Percentiles rank a stretch among this genome's conserved stretches.
Conservation (phyloP, 1,140 invertebrate genomes). For the Trachymyrmex septentrionalis region DNA sequence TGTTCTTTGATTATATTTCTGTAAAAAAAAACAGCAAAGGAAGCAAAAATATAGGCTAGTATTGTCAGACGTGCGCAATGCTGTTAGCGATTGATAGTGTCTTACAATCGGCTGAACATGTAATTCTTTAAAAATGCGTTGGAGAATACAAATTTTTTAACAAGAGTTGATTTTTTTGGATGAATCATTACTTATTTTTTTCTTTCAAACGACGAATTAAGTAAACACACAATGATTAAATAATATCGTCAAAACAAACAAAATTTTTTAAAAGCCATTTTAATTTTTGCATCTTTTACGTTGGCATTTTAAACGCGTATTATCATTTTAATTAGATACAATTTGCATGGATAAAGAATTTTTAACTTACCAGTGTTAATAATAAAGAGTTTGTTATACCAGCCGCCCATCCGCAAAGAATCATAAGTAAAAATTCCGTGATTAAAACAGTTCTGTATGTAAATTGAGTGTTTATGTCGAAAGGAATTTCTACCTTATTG, state of each 20-base stretch:
- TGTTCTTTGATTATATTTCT: too few species aligned
- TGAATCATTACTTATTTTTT: too few species aligned
- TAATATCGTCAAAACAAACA: background rate
- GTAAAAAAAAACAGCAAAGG: too few species aligned
- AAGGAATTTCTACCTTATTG: slow-evolving; percentile 18
- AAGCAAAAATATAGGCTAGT: too few species aligned
- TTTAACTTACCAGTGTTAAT: slow-evolving; percentile 30
- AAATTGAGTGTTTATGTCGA: background rate
- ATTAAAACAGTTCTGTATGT: slow-evolving; percentile 18
- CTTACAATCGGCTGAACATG: too few species aligned
- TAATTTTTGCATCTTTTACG: background rate
- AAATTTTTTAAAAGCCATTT: background rate
- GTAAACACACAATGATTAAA: background rate
- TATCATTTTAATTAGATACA: slow-evolving; percentile 7
- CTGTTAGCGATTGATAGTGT: too few species aligned
- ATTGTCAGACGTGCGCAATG: too few species aligned
- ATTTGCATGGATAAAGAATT: too few species aligned
- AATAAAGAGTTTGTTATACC: slow-evolving; percentile 35
- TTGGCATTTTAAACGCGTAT: background rate
- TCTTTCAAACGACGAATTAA: background rate
- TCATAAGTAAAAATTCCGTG: background rate
- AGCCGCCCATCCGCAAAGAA: slow-evolving; percentile 1
- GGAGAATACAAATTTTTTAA: too few species aligned
- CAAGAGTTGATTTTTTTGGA: too few species aligned
- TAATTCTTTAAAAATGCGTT: too few species aligned